Evolutionary conservation across 2,888 invertebrate genomes (phyloP), one percentile per base, ranked within the genome.

Genomic region (Crossocerus cetratus): DNA sequence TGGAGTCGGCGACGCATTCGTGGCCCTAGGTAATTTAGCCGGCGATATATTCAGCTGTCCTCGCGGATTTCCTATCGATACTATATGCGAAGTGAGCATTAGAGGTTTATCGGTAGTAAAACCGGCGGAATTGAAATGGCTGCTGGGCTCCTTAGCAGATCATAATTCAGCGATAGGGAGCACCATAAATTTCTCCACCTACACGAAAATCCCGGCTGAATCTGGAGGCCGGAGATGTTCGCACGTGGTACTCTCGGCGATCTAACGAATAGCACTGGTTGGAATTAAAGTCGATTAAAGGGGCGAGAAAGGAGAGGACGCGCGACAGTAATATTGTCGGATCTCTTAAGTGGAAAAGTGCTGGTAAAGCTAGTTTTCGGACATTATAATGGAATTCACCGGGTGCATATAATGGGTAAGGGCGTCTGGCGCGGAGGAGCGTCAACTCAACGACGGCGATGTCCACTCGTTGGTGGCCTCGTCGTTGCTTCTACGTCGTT

Each of bases 351-450:
- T 16, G 22, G 23, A 58, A 75, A 70, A 55, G 21, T 58, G 65
- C 58, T 58, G 74, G 77, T 72, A 58, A 72, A 64, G 66, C 63
- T 69, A 23, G 62, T 65, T 56, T 13, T 32, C 14, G 45, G 44
- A 43, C 63, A 59, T 76, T 58, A 23, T 69, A 74, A 72, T 73
- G 44, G 73, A 67, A 76, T 78, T 61, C 67, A 45, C 55, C 66
- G 66, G 57, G 68, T 79, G 73, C 68, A 70, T 61, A 61, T 74
- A 74, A 78, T 57, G 58, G 67, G 23, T 49, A 54, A 43, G 16
- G 49, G 44, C 13, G 45, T 70, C 65, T 59, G 44, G 65, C 49
- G 61, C 23, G 58, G 20, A 23, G 2, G n/a, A 70, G 57, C 42
- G 54, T 49, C 42, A 49, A 69, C 44, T 57, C 45, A 20, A 54